Evolutionary conservation across 2,888 invertebrate genomes (phyloP).

Genomic region (Conchocele bisecta): DNA sequence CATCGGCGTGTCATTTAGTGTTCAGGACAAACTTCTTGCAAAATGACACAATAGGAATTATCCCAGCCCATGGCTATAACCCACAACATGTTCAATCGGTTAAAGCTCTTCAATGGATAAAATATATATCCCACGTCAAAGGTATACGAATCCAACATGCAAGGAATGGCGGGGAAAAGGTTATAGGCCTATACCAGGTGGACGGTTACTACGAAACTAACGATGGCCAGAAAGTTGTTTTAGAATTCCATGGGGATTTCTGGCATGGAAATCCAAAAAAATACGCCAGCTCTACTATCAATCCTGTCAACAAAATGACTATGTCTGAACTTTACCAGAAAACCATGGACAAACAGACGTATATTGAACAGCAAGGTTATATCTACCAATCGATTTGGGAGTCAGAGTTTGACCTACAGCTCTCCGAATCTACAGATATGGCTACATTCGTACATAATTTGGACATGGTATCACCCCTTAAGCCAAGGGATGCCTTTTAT

Average conservation of each 20-base stretch:
- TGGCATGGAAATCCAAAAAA: constrained; percentile 42
- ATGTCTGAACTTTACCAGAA: constrained; percentile 37
- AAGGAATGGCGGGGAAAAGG: constrained; percentile 11
- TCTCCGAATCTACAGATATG: constrained; percentile 40
- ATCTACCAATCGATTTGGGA: constrained; percentile 61
- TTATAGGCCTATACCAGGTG: constrained; percentile 24
- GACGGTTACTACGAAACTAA: constrained; percentile 26
- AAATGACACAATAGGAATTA: constrained; percentile 35
- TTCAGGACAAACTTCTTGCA: constrained; percentile 34
- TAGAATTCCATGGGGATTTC: constrained; percentile 46
- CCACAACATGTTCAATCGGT: constrained; percentile 51
- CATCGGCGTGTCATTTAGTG: constrained; percentile 35
- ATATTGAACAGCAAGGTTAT: constrained; percentile 41
- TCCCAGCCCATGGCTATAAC: constrained; percentile 48
- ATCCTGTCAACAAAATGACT: constrained; percentile 28
- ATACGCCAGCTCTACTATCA: constrained; percentile 24
- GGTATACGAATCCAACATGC: constrained; percentile 27
- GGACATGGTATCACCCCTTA: constrained; percentile 49
- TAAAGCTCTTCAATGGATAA: constrained; percentile 47
- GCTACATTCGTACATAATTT: constrained; percentile 30
- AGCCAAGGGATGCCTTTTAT: constrained; percentile 69
- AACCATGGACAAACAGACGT: constrained; percentile 38
- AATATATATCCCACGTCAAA: constrained; percentile 22
- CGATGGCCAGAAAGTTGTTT: constrained; percentile 18
- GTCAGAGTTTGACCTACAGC: constrained; percentile 50